Percentiles rank a stretch among this genome's conserved stretches.
Conservation (phyloP, 2,888 invertebrate genomes). For the Cataglyphis rosenhaueri region DNA sequence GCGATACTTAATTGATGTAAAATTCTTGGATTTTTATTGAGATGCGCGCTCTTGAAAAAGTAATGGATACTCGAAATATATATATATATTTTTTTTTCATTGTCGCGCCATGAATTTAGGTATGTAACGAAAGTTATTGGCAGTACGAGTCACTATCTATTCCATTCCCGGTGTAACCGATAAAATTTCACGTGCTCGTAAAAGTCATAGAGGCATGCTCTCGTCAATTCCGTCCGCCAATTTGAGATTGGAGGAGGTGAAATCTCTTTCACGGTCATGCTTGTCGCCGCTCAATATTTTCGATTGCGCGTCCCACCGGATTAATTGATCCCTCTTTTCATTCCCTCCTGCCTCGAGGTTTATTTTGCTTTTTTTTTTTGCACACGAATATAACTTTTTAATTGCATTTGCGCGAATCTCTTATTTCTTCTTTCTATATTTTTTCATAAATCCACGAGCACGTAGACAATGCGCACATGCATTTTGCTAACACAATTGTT, state of each 20-base stretch:
- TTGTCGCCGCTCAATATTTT: conserved; percentile 40
- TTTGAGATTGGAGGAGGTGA: conserved; percentile 52
- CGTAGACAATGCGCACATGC: too few relatives aligned
- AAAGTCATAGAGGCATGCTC: conserved; percentile 46
- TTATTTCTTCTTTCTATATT: not conserved
- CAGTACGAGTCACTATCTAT: not conserved
- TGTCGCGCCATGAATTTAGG: conserved; percentile 16
- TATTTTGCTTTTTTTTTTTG: conserved; percentile 11
- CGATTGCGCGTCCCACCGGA: conserved; percentile 20
- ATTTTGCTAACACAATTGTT: not conserved
- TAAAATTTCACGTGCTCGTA: conserved; percentile 39
- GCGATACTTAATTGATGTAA: not conserved
- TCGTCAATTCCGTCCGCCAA: conserved; percentile 54
- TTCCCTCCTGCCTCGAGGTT: not conserved
- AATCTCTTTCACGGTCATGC: conserved; percentile 31
- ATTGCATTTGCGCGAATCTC: not conserved
- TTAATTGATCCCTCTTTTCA: conserved; percentile 22
- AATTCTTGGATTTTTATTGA: not conserved
- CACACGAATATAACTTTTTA: conserved; percentile 3
- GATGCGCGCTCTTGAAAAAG: not conserved
- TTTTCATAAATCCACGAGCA: not conserved
- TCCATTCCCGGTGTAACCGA: conserved; percentile 17
- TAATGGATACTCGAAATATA: conserved; percentile 23
- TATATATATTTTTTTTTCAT: conserved; percentile 10
- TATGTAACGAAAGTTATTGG: conserved; percentile 12